A percentile compares a stretch with the other conserved stretches of the same genome.
These are phyloP conservation scores for Papilio polytes DNA, from an alignment of 1,140 invertebrate genomes.

Conservation along the genomic window DNA sequence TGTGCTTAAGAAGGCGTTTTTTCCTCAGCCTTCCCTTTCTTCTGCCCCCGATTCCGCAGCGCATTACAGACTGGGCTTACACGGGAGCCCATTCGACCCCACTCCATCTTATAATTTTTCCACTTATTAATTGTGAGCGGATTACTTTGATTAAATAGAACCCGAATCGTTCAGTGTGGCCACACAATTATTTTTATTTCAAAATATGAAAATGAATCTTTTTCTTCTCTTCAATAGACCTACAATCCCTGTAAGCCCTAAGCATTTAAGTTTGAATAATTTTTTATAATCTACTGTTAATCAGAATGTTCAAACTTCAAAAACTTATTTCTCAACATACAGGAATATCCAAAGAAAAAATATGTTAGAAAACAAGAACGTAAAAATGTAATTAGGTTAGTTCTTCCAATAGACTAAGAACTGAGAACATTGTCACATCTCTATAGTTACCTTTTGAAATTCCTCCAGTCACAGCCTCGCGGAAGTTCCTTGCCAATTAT, in stretches of 20 bases:
- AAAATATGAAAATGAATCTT: background rate
- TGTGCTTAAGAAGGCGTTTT: conserved; percentile 31
- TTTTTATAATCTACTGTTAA: too few relatives aligned
- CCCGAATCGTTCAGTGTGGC: background rate
- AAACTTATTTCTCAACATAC: too few relatives aligned
- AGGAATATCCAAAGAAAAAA: background rate
- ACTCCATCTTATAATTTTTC: conserved; percentile 24
- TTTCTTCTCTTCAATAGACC: background rate
- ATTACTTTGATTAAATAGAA: conserved; percentile 10
- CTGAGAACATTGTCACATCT: background rate
- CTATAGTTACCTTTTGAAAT: background rate
- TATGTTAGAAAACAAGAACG: background rate
- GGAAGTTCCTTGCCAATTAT: conserved; percentile 13
- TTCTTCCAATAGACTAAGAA: background rate
- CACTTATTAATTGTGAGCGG: background rate
- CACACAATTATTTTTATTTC: background rate
- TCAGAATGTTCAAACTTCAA: too few relatives aligned
- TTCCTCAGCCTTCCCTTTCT: background rate
- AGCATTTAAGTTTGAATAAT: too few relatives aligned
- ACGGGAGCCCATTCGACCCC: background rate
- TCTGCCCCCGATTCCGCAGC: background rate
- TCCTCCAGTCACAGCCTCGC: background rate
- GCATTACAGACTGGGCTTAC: background rate
- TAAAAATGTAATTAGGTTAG: background rate
- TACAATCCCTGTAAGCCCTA: too few relatives aligned